Base-by-base conservation (phyloP, 1,140 invertebrate genomes). In the Subanguina moxae region DNA sequence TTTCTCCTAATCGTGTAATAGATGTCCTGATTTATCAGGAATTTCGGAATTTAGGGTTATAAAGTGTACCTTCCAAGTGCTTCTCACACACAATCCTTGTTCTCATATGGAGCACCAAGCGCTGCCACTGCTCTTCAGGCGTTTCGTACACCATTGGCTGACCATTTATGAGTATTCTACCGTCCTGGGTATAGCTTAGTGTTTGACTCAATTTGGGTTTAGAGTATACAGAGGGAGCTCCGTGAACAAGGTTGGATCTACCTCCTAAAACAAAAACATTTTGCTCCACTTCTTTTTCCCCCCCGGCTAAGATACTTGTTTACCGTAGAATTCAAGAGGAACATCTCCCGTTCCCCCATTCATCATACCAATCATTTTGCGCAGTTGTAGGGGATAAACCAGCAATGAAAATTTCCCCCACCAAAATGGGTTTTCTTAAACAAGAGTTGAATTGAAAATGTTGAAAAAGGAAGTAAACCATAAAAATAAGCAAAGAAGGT, bases 281-380 rank as follows among this genome's bases (percentile, higher is more conserved):
- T n/a, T n/a, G n/a, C n/a, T n/a, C n/a, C n/a, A n/a, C n/a, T n/a
- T n/a, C n/a, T n/a, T n/a, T n/a, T n/a, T n/a, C n/a, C 43, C 43
- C 11, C 43, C 11, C 43, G 15, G 8, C 15, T 21, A 21, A 8
- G 15, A 52, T 52, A 21, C 17, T 3, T 5, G 15, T 7, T 19
- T 25, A 25, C n/a, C 48, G 17, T 52, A 52, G 15, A 52, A 52
- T 15, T 52, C 48, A 3, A 52, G 3, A 5, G 48, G 48, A 8
- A 52, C 48, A 52, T 52, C 48, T 19, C n/a, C 48, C 48, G 48
- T 52, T 52, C 48, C 48, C 8, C 48, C 48, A 52, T 52, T 52
- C 48, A 52, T 52, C 48, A 52, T 52, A 21, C 48, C 48, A 25
- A 52, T 52, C 48, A 52, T 52, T 52, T 19, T 52, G 3, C 8